These are phyloP conservation scores for Brachyrhaphis roseni DNA, from an alignment of 2,797 vertebrate genomes.

Conservation along the genomic window DNA sequence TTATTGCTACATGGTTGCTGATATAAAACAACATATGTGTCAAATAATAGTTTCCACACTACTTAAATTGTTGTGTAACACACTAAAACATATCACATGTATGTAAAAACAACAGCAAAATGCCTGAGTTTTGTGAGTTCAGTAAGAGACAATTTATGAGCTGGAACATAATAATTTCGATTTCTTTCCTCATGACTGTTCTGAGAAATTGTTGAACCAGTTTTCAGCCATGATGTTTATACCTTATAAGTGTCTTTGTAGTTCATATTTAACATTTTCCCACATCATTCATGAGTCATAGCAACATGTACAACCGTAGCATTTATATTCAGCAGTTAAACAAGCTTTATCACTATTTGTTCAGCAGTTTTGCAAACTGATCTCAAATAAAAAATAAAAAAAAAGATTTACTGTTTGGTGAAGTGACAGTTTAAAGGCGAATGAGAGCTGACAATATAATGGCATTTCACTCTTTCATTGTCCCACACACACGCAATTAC, in stretches of 20 bases:
- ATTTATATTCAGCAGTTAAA: not conserved
- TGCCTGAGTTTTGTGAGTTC: not conserved
- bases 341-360: not conserved
- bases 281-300: not conserved
- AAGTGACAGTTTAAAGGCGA: not conserved
- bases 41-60: not conserved
- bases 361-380: slow-evolving; percentile 5
- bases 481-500: slow-evolving; percentile 15
- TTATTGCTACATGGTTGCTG: not conserved
- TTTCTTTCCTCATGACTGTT: not conserved
- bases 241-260: not conserved
- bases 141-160: not conserved
- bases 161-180: not conserved
- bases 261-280: not conserved
- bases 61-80: not conserved
- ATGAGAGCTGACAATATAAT: slow-evolving; percentile 26
- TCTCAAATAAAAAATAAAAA: not conserved
- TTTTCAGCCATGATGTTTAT: not conserved
- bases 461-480: slow-evolving; percentile 15
- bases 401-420: not conserved
- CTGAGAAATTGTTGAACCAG: not conserved
- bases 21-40: not conserved
- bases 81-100: not conserved
- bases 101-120: not conserved
- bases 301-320: not conserved